A percentile compares a stretch with the other conserved stretches of the same genome.
Evolutionary conservation across 2,113 vertebrate species (phyloP).

Genomic region (Columbina picui): DNA sequence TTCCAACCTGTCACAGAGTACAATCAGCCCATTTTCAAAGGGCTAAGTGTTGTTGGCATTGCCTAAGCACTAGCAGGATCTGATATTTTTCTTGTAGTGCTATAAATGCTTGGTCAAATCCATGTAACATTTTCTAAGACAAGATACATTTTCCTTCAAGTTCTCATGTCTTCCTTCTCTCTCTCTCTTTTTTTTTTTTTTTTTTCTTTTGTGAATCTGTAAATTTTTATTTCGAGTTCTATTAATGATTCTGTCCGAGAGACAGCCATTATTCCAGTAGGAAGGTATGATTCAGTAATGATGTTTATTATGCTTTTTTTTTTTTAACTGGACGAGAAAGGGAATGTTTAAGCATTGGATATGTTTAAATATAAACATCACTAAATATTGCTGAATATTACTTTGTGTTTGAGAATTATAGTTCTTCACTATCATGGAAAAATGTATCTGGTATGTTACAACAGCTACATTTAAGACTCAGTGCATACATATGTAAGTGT

Average conservation of each 20-base stretch:
- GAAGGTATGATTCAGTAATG: not conserved
- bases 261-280: not conserved
- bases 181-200: too few species aligned
- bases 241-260: not conserved
- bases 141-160: not conserved
- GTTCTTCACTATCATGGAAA: not conserved
- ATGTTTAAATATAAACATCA: not conserved
- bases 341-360: not conserved
- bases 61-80: not conserved
- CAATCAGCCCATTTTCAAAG: not conserved
- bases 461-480: not conserved
- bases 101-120: not conserved
- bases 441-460: not conserved
- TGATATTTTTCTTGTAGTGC: not conserved
- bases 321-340: not conserved
- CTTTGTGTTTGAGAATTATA: not conserved
- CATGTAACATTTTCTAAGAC: not conserved
- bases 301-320: not conserved
- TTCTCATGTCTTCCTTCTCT: not conserved
- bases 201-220: too few species aligned
- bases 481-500: not conserved
- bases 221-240: not conserved
- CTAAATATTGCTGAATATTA: not conserved
- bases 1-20: not conserved
- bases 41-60: not conserved